Evolutionary conservation across 1,140 invertebrate species (phyloP), one percentile per base, ranked within the genome.

Genomic region (Calliopsis andreniformis): DNA sequence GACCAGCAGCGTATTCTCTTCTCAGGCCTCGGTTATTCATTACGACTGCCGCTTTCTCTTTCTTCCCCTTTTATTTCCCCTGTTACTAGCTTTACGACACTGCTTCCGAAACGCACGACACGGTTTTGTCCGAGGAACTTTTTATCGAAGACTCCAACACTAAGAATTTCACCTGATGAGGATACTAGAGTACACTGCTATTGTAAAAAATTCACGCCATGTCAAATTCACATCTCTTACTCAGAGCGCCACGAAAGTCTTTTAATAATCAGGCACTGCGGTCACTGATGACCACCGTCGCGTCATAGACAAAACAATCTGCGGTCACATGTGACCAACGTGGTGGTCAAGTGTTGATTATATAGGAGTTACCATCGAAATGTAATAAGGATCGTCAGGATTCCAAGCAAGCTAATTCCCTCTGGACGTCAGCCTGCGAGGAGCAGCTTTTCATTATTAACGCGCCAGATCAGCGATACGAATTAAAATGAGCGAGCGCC

Each of bases 401-500:
- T 28, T 45, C 18, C 39, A 14, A 16, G 53, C 16, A 16, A 32
- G 8, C 61, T 47, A 30, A 70, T 67, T 39, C 42, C 35, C 42
- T 16, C 42, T 23, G 39, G 42, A 20, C 72, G 71, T 53, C 77
- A 25, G 61, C 45, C 66, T 58, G 58, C 45, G 51, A 5, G 35
- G 35, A 39, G 3, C 35, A 10, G 58, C 45, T 77, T 39, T 70
- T 76, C 62, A 58, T 80, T 79, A 76, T 76, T 81, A 69, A 64
- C 51, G 64, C 63, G 53, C 71, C 45, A 64, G 70, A 76, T 80
- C 70, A 47, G 16, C 62, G 79, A 72, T 47, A 73, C 59, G 58
- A 76, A 76, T 76, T 80, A 64, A 80, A 75, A 81, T 51, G 53
- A 76, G 73, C 61, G 72, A 42, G 47, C 63, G 58, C 62, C 62